Conservation (phyloP, 2,888 invertebrate genomes). For the Yponomeuta cagnagella region DNA sequence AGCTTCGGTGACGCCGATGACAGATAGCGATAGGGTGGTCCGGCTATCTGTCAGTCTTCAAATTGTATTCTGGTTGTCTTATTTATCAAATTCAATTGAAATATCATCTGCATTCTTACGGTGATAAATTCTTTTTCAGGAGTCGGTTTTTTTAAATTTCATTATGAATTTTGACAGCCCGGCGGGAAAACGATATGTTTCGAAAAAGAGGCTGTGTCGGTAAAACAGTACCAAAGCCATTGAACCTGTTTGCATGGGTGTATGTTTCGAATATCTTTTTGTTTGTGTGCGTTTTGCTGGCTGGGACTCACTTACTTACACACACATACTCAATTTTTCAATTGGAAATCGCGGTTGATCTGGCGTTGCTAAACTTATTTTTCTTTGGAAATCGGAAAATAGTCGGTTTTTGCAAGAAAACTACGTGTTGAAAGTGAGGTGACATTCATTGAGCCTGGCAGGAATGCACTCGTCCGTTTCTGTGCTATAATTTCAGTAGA, state of each 20-base stretch:
- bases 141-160: no score
- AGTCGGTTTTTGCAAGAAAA: constrained; percentile 27
- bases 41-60: no score
- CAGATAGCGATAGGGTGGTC: no score
- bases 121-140: no score
- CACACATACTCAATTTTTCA: constrained; percentile 9
- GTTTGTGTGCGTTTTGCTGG: not conserved
- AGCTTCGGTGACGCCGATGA: no score
- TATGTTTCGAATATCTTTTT: not conserved
- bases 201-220: not conserved
- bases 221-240: constrained; percentile 11
- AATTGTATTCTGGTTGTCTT: no score
- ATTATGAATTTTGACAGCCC: not conserved
- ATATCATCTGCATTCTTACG: no score
- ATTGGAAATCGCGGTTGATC: constrained; percentile 59
- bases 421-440: constrained; percentile 31
- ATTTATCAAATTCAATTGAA: no score
- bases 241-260: constrained; percentile 2
- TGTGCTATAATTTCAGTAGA: constrained; percentile 12
- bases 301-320: not conserved
- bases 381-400: constrained; percentile 36
- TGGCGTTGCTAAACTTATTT: constrained; percentile 52
- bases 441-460: constrained; percentile 26
- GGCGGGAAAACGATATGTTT: constrained; percentile 7
- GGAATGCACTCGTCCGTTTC: constrained; percentile 14